Percentiles rank a stretch among this genome's conserved stretches.
phyloP scores from a whole-genome alignment of 2,888 invertebrate genomes.

The Meta bourneti region DNA sequence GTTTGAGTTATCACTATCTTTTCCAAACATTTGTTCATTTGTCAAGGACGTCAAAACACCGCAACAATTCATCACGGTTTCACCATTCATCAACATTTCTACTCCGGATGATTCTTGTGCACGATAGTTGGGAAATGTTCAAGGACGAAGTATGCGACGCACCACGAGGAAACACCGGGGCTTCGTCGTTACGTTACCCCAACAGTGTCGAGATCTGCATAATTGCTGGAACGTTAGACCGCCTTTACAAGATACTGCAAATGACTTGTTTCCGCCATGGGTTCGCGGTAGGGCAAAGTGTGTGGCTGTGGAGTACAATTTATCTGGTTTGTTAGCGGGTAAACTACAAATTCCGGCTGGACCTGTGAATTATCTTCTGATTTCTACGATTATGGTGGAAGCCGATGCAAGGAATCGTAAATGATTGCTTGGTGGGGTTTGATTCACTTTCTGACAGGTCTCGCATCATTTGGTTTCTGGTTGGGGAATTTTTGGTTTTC shows the following conservation, averaged over 20 bases:
- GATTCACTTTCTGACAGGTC: background rate
- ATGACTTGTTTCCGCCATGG: conserved; percentile 29
- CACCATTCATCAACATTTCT: conserved; percentile 20
- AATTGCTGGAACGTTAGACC: conserved; percentile 15
- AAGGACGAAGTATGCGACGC: too few species aligned
- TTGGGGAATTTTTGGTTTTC: background rate
- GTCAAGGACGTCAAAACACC: conserved; percentile 33
- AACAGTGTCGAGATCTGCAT: conserved; percentile 14
- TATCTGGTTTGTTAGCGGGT: background rate
- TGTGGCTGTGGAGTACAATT: background rate
- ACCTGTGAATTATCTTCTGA: background rate
- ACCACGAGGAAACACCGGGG: too few species aligned
- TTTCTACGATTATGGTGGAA: background rate
- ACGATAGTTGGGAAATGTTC: background rate
- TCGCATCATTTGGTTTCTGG: background rate
- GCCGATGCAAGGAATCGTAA: background rate
- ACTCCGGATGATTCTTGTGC: background rate
- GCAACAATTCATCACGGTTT: conserved; percentile 37
- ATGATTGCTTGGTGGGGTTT: background rate
- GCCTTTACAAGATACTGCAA: conserved; percentile 19
- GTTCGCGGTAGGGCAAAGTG: background rate
- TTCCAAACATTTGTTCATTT: conserved; percentile 39
- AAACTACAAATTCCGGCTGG: background rate
- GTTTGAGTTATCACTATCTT: conserved; percentile 20
- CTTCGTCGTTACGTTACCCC: background rate